These are phyloP conservation scores for Unio pictorum DNA, from an alignment of 2,888 invertebrate species.

Conservation along the genomic window DNA sequence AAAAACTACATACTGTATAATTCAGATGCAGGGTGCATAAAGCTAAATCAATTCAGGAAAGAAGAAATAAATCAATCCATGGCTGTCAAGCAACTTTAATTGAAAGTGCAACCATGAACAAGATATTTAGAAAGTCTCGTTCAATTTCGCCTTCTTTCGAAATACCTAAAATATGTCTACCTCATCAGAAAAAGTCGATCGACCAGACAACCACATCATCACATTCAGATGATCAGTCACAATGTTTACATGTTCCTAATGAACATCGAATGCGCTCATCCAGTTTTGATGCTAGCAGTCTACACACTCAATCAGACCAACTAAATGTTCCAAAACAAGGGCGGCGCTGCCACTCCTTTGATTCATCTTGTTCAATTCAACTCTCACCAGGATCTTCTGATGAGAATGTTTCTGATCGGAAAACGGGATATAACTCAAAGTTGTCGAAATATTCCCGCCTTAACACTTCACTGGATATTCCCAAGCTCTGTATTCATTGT, in stretches of 20 bases:
- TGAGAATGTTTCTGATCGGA: slow-evolving; percentile 50
- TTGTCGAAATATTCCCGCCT: slow-evolving; percentile 43
- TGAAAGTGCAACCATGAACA: slow-evolving; percentile 26
- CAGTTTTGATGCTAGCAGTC: slow-evolving; percentile 61
- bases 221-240: slow-evolving; percentile 23
- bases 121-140: slow-evolving; percentile 56
- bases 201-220: slow-evolving; percentile 34
- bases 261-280: slow-evolving; percentile 57
- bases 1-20: too few species aligned
- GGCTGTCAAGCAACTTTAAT: neutral
- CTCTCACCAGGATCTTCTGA: slow-evolving; percentile 46
- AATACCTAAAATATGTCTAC: slow-evolving; percentile 60
- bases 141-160: slow-evolving; percentile 59
- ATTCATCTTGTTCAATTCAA: slow-evolving; percentile 40
- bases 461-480: slow-evolving; percentile 62
- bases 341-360: slow-evolving; percentile 57
- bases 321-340: slow-evolving; percentile 45
- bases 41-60: neutral
- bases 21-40: too few species aligned
- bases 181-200: slow-evolving; percentile 44
- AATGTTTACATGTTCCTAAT: slow-evolving; percentile 50
- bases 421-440: slow-evolving; percentile 32
- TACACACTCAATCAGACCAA: slow-evolving; percentile 28
- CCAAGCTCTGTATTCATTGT: slow-evolving; percentile 66
- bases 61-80: neutral